Percentiles rank a stretch among this genome's conserved stretches.
phyloP scores from a whole-genome alignment of 2,113 vertebrate species.

The Heterocephalus glaber region DNA sequence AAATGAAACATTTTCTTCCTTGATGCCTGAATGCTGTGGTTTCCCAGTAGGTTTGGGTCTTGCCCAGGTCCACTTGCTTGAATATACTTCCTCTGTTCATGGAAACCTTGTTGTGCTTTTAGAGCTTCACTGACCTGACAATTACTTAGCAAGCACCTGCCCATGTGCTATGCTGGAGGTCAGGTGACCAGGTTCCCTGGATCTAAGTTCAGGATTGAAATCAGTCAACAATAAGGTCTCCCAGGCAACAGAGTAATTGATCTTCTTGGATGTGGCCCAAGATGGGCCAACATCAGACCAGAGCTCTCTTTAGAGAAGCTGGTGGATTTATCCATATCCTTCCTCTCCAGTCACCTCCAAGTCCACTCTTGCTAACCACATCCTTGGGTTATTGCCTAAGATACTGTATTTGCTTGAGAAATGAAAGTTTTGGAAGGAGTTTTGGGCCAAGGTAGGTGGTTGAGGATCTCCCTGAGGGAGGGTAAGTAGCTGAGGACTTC shows the following conservation, averaged over 20 bases:
- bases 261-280: background rate
- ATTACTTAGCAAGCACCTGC: background rate
- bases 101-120: background rate
- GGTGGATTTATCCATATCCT: accelerated
- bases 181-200: background rate
- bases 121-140: accelerated
- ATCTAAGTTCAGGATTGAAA: background rate
- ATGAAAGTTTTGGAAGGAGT: background rate
- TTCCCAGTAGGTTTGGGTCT: background rate
- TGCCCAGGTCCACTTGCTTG: background rate
- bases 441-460: background rate
- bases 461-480: background rate
- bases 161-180: background rate
- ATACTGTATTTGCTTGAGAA: background rate
- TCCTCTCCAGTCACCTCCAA: no score
- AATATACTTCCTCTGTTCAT: background rate
- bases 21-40: background rate
- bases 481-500: background rate
- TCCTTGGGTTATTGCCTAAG: background rate
- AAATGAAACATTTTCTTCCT: conserved; percentile 18
- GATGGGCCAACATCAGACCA: accelerated
- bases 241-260: background rate
- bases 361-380: no score
- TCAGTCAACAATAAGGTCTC: background rate
- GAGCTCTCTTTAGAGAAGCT: background rate